Evolutionary conservation across 2,113 vertebrate genomes (phyloP).

Genomic region (Carollia perspicillata): DNA sequence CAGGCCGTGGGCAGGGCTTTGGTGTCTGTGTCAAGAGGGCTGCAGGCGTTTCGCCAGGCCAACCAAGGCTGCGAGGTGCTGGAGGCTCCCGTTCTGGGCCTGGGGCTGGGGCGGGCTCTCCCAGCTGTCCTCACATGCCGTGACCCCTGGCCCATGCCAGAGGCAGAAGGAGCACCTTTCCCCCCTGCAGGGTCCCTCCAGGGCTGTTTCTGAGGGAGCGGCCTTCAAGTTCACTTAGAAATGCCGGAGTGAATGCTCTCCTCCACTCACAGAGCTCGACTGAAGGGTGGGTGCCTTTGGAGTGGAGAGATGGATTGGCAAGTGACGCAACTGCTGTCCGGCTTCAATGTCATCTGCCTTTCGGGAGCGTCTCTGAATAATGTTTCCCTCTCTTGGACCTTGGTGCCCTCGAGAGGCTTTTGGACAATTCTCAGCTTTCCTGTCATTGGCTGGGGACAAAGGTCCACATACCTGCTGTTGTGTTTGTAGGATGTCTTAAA

Average conservation of each 20-base stretch:
- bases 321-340: not conserved
- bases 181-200: not conserved
- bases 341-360: not conserved
- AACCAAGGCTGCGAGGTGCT: not conserved
- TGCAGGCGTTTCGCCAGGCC: not conserved
- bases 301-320: not conserved
- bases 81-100: not conserved
- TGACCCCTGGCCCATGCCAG: not conserved
- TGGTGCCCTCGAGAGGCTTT: not conserved
- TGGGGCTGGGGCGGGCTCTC: not conserved
- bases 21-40: not conserved
- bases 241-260: not conserved
- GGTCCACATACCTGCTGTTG: not conserved
- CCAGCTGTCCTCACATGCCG: not conserved
- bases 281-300: not conserved
- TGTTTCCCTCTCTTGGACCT: not conserved
- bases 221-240: not conserved
- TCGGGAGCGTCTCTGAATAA: not conserved
- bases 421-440: not conserved
- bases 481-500: not conserved
- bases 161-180: not conserved
- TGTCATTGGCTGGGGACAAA: not conserved
- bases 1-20: not conserved
- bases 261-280: not conserved
- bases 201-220: not conserved